Conservation (phyloP, 1,140 invertebrate genomes). For the Globodera rostochiensis region DNA sequence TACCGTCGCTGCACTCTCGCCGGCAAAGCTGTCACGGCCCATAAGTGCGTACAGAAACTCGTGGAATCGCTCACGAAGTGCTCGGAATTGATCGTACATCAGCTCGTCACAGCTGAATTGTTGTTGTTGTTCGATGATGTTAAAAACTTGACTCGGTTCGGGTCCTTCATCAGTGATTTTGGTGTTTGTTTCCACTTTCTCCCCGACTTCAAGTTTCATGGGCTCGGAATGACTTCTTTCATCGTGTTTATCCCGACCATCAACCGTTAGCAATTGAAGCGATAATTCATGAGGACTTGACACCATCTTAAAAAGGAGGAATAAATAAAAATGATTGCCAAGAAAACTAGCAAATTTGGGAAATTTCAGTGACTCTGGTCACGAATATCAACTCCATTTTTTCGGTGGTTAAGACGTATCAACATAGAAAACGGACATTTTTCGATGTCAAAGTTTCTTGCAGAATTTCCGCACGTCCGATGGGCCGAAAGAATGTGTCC, state of each 20-base stretch:
- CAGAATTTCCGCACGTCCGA: slow-evolving; percentile 8
- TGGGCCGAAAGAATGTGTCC: background rate
- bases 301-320: background rate
- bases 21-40: background rate
- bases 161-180: too few species aligned
- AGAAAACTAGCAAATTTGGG: background rate
- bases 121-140: background rate
- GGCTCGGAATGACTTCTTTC: slow-evolving; percentile 14
- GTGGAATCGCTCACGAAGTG: background rate
- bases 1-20: background rate
- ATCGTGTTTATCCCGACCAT: background rate
- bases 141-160: background rate
- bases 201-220: background rate
- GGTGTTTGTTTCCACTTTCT: too few species aligned
- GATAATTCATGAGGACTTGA: background rate
- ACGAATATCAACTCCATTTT: too few species aligned
- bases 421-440: background rate
- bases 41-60: background rate
- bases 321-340: background rate
- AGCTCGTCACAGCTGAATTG: background rate
- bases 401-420: too few species aligned
- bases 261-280: background rate
- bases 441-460: background rate
- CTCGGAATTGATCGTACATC: background rate
- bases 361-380: too few species aligned